phyloP scores from a whole-genome alignment of 2,113 vertebrate species.

The Rafetus swinhoei region DNA sequence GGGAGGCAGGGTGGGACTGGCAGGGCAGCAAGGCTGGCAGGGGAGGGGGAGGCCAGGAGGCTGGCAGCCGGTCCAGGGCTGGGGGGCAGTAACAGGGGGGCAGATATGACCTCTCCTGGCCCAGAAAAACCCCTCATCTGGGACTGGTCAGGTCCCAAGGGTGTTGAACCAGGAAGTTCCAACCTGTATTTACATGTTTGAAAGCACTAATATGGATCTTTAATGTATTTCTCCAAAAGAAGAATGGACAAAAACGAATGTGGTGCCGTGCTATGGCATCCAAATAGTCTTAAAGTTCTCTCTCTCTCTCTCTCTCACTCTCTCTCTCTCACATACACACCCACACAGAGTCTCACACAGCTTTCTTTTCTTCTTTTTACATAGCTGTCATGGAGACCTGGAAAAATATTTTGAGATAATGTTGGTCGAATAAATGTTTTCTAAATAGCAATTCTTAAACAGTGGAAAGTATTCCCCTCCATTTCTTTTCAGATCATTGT shows the following conservation, averaged over 20 bases:
- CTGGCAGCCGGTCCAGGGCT: no score
- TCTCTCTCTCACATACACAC: not conserved
- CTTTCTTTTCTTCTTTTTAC: not conserved
- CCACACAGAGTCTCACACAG: not conserved
- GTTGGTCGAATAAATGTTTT: conserved; percentile 8
- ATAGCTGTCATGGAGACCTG: conserved; percentile 19
- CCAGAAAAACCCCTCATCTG: no score
- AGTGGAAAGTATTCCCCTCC: not conserved
- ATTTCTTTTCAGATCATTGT: not conserved
- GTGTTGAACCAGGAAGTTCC: no score
- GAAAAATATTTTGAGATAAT: not conserved
- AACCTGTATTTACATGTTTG: conserved; percentile 3
- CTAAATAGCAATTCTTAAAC: not conserved
- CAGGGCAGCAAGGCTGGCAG: no score
- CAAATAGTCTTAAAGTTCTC: not conserved
- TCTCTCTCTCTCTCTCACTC: no score
- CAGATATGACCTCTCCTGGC: no score
- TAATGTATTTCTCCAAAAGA: not conserved
- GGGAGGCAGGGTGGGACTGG: no score
- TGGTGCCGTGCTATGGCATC: not conserved
- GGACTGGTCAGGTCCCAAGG: no score
- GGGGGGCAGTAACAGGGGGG: no score
- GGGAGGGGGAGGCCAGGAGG: no score
- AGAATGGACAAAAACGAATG: not conserved
- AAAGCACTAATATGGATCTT: not conserved